A percentile compares a stretch with the other conserved stretches of the same genome.
These are phyloP conservation scores for Colletes gigas DNA, from an alignment of 1,140 invertebrate species.

Conservation along the genomic window DNA sequence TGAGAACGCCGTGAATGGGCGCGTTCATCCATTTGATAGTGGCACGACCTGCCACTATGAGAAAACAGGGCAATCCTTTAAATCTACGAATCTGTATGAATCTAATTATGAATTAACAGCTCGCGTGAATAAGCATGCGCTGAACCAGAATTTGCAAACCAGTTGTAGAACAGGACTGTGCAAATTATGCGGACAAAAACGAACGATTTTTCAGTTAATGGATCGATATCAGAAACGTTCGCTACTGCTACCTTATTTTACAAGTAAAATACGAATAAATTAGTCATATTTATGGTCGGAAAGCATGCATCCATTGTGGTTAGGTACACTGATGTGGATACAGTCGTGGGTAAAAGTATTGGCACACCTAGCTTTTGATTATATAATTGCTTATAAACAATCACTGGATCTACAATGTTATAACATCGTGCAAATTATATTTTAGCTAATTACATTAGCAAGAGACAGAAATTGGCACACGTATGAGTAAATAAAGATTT, in stretches of 20 bases:
- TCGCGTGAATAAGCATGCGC: background rate
- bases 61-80: constrained; percentile 33
- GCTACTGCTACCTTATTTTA: background rate
- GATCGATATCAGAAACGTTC: background rate
- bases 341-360: background rate
- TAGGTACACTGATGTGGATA: background rate
- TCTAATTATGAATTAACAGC: background rate
- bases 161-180: background rate
- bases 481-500: too few species aligned
- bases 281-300: background rate
- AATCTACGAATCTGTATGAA: background rate
- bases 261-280: background rate
- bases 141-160: background rate
- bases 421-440: too few species aligned
- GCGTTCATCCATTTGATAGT: constrained; percentile 51
- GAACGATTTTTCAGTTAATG: background rate
- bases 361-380: too few species aligned
- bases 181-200: background rate
- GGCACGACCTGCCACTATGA: constrained; percentile 25
- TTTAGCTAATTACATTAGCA: too few species aligned
- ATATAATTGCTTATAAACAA: too few species aligned
- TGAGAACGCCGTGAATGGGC: constrained; percentile 62
- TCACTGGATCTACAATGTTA: too few species aligned
- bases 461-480: too few species aligned
- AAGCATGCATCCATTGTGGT: background rate